Percentiles rank a stretch among this genome's conserved stretches.
These are phyloP conservation scores for Cairina moschata DNA, from an alignment of 2,113 vertebrate species.

Conservation along the genomic window DNA sequence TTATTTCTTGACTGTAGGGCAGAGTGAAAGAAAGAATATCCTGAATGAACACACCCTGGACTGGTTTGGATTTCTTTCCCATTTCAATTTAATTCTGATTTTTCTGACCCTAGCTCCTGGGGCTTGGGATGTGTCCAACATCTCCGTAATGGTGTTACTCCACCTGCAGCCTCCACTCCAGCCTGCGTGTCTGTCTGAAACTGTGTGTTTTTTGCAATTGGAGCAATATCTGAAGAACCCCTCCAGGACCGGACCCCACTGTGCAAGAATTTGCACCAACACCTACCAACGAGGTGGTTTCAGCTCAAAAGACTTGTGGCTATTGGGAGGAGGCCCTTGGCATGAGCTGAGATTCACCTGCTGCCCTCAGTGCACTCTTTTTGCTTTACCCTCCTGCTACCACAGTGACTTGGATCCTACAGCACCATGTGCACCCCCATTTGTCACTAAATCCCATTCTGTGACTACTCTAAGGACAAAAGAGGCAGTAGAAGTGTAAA, in stretches of 20 bases:
- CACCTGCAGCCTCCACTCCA: slow-evolving; percentile 48
- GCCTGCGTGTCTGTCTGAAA: background rate
- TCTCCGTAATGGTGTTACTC: slow-evolving; percentile 36
- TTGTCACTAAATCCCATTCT: background rate
- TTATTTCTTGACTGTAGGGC: slow-evolving; percentile 66
- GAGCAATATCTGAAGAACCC: background rate
- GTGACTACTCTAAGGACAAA: background rate
- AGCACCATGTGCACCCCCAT: accelerated
- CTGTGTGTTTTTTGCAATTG: background rate
- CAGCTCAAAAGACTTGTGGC: background rate
- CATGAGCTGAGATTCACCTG: background rate
- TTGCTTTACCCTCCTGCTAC: background rate
- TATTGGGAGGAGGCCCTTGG: background rate
- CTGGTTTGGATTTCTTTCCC: slow-evolving; percentile 61
- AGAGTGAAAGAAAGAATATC: slow-evolving; percentile 66
- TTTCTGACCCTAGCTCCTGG: slow-evolving; percentile 60
- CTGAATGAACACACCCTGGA: slow-evolving; percentile 51
- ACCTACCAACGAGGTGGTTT: accelerated
- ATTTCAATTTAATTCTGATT: slow-evolving; percentile 31
- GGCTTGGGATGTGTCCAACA: slow-evolving; percentile 58
- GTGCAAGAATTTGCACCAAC: background rate
- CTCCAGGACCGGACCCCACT: background rate
- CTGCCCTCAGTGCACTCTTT: background rate
- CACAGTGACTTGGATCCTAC: background rate
- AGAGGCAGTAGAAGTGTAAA: background rate